Evolutionary conservation across 1,140 invertebrate genomes (phyloP), one percentile per base, ranked within the genome.

Genomic region (Sarcophaga peregrina): DNA sequence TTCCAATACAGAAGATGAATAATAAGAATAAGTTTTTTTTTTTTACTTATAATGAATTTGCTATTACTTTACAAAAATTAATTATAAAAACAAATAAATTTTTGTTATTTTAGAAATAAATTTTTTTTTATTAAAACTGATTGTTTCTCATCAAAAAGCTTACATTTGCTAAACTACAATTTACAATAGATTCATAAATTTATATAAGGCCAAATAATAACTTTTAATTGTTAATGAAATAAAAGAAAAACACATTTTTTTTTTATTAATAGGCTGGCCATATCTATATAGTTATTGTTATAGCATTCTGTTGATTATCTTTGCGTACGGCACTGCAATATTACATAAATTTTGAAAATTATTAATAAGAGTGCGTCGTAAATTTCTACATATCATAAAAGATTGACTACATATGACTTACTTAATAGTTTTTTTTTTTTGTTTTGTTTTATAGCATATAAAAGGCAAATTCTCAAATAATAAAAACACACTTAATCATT

Each of bases 311-410:
- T 68, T 68, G 17, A 68, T 68, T 68, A 37, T 68, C n/a, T 68
- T 20, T 20, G 17, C 20, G 17, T 9, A 48, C 48, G 17, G 50
- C 75, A 78, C 75, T 20, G 50, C 75, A 50, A 78, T 78, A 78
- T 78, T 25, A 78, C 75, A 78, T 78, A 78, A 48, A 78, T 50
- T 15, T 46, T 78, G 50, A 8, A 78, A 78, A 50, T 17, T 78
- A 50, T 76, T 45, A 15, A 76, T 76, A 76, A 8, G 74, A 76
- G 74, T 76, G 74, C 1, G n/a, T 37, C 4, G 1, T 46, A 48
- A 47, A 76, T 76, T 76, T 48, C 46, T 47, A 76, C 13, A 58
- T 68, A 68, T 20, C 25, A 20, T 68, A 78, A 50, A 78, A 68
- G 15, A 72, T 25, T 74, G 11, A 74, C 17, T 45, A 74, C 45